Evolutionary conservation across 2,888 invertebrate species (phyloP).

Genomic region (Volucella inanis): DNA sequence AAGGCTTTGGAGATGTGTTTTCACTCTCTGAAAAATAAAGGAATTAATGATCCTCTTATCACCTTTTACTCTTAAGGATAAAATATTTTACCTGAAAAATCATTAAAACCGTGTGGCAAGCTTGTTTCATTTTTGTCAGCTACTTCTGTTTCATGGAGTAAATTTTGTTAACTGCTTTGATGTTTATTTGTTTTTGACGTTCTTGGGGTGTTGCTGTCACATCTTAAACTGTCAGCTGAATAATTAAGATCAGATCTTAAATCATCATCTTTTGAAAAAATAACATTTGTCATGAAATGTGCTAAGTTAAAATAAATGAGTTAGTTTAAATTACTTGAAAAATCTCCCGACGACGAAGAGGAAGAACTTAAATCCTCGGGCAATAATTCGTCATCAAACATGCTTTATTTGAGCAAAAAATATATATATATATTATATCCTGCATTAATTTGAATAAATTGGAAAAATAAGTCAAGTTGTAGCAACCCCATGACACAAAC

Average conservation of each 20-base stretch:
- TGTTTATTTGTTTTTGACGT: slow-evolving; percentile 24
- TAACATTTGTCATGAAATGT: too few species aligned
- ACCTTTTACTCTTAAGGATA: slow-evolving; percentile 17
- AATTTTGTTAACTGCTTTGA: slow-evolving; percentile 4
- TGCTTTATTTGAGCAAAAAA: slow-evolving; percentile 19
- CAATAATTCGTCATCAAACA: slow-evolving; percentile 22
- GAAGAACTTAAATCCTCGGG: slow-evolving; percentile 14
- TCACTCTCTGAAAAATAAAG: slow-evolving; percentile 17
- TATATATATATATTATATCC: too few species aligned
- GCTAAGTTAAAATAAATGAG: slow-evolving; percentile 19
- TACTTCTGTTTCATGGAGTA: slow-evolving; percentile 18
- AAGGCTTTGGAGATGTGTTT: too few species aligned
- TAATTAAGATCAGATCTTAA: too few species aligned
- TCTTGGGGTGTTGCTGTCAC: slow-evolving; percentile 15
- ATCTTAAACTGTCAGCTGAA: slow-evolving; percentile 1
- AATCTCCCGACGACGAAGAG: slow-evolving; percentile 25
- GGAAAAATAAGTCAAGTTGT: too few species aligned
- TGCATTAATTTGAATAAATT: too few species aligned
- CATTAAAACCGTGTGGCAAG: slow-evolving; percentile 16
- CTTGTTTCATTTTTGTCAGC: slow-evolving; percentile 9
- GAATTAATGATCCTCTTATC: slow-evolving; percentile 13
- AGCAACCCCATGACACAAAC: too few species aligned
- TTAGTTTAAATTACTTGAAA: slow-evolving; percentile 31
- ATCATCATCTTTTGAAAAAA: too few species aligned
- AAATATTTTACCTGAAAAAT: slow-evolving; percentile 22